Conservation (phyloP, 2,888 invertebrate genomes). For the Eupithecia exiguata region DNA sequence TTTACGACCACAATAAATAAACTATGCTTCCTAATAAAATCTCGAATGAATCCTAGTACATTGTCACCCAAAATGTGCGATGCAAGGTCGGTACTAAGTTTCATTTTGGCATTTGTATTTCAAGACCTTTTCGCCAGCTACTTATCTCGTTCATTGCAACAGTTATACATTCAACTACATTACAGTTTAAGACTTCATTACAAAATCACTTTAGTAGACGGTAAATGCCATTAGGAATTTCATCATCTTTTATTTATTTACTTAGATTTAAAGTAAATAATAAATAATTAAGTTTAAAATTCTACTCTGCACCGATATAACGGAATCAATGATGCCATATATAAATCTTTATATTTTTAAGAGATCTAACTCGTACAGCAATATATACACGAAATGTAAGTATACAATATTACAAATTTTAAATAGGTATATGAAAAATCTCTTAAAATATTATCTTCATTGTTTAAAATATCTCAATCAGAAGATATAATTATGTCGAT, state of each 20-base stretch:
- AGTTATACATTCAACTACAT: conserved; percentile 71
- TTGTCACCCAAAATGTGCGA: conserved; percentile 65
- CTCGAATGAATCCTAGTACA: conserved; percentile 58
- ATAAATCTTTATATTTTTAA: conserved; percentile 32
- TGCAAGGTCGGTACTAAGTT: conserved; percentile 54
- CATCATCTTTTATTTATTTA: conserved; percentile 43
- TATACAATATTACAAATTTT: conserved; percentile 65
- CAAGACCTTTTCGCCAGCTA: conserved; percentile 38
- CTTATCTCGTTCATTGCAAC: conserved; percentile 56
- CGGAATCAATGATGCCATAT: conserved; percentile 57
- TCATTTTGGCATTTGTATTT: conserved; percentile 71
- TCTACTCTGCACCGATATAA: conserved; percentile 48
- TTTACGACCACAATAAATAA: conserved; percentile 33
- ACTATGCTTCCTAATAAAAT: conserved; percentile 31
- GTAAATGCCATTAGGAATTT: conserved; percentile 83
- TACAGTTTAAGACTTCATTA: conserved; percentile 74
- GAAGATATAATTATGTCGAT: conserved; percentile 61
- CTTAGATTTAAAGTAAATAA: conserved; percentile 48
- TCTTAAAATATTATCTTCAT: conserved; percentile 82
- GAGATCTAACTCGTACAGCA: conserved; percentile 70
- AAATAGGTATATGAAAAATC: conserved; percentile 78
- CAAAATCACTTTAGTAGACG: conserved; percentile 78
- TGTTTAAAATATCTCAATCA: conserved; percentile 62
- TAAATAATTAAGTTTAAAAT: conserved; percentile 23
- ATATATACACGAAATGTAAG: conserved; percentile 73